phyloP scores from a whole-genome alignment of 2,113 vertebrate genomes.

The Perognathus longimembris region DNA sequence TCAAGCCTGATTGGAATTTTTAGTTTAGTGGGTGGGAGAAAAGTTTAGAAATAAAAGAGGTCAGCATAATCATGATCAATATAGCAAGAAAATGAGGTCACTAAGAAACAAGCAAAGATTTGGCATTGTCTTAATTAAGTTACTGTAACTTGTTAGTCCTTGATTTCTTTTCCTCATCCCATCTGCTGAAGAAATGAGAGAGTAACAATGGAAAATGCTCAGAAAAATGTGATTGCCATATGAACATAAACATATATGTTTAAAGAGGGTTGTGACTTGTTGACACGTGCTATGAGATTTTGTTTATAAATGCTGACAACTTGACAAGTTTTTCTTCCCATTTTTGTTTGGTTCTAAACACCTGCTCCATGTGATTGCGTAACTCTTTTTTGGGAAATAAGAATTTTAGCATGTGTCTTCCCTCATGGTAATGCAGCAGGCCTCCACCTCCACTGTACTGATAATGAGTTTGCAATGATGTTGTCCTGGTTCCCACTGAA shows the following conservation, averaged over 20 bases:
- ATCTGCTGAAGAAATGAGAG: not conserved
- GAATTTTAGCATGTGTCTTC: not conserved
- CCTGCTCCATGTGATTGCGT: not conserved
- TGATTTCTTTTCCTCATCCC: not conserved
- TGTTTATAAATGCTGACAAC: not conserved
- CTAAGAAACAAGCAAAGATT: not conserved
- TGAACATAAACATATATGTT: not conserved
- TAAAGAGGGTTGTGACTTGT: not conserved
- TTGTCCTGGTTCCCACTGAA: constrained; percentile 24
- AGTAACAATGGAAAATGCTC: not conserved
- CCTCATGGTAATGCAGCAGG: not conserved
- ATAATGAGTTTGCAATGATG: constrained; percentile 32
- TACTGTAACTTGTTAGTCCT: not conserved
- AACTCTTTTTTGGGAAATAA: not conserved
- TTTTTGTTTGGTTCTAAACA: not conserved
- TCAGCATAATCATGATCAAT: not conserved
- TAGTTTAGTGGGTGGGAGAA: not conserved
- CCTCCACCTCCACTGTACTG: not conserved
- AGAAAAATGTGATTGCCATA: not conserved
- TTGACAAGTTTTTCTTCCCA: not conserved
- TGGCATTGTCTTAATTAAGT: not conserved
- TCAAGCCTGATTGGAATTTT: not conserved
- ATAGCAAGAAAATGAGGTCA: not conserved
- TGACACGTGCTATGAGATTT: not conserved
- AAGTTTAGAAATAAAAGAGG: not conserved